Base-by-base conservation (phyloP, 2,113 vertebrate genomes). In the Scortum barcoo region DNA sequence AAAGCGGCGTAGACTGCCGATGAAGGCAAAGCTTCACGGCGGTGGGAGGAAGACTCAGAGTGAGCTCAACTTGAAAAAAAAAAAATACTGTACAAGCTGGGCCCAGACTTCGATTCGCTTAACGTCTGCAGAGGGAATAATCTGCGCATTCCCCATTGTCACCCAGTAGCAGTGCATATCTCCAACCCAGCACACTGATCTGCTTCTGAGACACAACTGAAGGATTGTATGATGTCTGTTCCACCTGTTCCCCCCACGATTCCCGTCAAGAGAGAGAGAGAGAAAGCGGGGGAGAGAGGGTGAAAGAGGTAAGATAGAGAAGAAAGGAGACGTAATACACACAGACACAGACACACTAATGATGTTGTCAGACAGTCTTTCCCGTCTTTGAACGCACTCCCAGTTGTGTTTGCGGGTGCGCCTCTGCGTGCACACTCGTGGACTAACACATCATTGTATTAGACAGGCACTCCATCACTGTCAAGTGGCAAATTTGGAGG, bases 381-480 rank as follows among this genome's bases (percentile, higher is more conserved):
- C 19, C 10, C 50, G 65, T 67, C 91, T 94, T 93, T 93, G 88
- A 93, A 92, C 90, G 63, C 85, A 80, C 90, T 88, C 86, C 86
- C 85, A 36, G 86, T 86, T 80, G 86, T 88, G 88, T 86, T 84
- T 84, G 80, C 22, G 60, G 70, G 76, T 51, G 81, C 57, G 81
- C 80, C 51, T 30, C 83, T 50, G 38, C 76, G 56, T n/a, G 79
- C 79, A 81, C 89, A 75, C 28, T 60, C 53, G 80, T 28, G 70
- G 82, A 86, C 86, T 65, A 73, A 84, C 92, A 74, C 89, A 73
- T 88, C 92, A 72, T 82, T 74, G 83, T 57, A 76, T 87, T 72
- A 93, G 92, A 92, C 91, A 83, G 81, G 58, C 87, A 36, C 93
- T 94, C 91, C 86, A 84, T 94, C 93, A 94, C 88, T 94, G 94